phyloP scores from a whole-genome alignment of 2,797 vertebrate genomes.

The Enteromius mattozi region DNA sequence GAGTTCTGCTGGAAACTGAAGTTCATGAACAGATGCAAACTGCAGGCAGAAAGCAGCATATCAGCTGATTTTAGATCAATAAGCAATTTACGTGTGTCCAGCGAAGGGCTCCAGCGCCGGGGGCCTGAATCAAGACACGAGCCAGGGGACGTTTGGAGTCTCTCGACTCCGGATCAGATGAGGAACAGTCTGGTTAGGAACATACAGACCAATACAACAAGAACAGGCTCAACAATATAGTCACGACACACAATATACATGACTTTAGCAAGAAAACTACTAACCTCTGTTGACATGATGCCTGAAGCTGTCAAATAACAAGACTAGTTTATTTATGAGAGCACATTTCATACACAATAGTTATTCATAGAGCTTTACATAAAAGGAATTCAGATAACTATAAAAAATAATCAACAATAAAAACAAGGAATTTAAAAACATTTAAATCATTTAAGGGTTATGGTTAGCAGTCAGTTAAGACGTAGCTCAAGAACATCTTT shows the following conservation, averaged over 20 bases:
- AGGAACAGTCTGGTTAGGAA: background rate
- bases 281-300: background rate
- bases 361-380: no score
- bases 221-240: background rate
- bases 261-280: background rate
- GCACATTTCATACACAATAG: no score
- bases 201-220: background rate
- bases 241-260: background rate
- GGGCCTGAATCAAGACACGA: constrained; percentile 47
- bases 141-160: background rate
- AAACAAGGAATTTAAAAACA: no score
- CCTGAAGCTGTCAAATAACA: background rate
- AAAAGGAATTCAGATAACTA: no score
- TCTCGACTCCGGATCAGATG: background rate
- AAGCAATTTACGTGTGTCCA: constrained; percentile 79
- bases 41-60: constrained; percentile 71
- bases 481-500: background rate
- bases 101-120: constrained; percentile 45
- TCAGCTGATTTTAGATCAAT: constrained; percentile 80
- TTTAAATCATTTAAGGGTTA: no score
- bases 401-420: no score
- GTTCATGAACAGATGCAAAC: constrained; percentile 52
- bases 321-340: no score
- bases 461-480: no score
- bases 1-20: background rate